Evolutionary conservation across 2,888 invertebrate species (phyloP).

Genomic region (Andricus curvator): DNA sequence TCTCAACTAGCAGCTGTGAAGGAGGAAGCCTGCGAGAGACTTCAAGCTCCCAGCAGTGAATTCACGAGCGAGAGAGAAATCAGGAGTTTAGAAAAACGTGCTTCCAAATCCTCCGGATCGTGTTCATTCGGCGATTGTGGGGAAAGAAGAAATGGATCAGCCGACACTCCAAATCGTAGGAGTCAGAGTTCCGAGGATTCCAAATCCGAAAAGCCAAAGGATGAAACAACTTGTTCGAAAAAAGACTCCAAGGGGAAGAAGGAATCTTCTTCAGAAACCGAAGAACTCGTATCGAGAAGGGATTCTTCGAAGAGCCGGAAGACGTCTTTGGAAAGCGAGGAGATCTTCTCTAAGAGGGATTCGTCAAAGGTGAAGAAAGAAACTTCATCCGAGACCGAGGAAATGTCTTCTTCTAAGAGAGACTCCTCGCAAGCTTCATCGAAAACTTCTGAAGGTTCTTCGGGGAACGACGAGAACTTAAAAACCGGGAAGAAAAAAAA

Average conservation of each 20-base stretch:
- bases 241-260: constrained; percentile 32
- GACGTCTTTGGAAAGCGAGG: constrained; percentile 64
- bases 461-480: constrained; percentile 69
- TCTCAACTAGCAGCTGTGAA: not conserved
- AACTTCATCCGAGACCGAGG: not conserved
- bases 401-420: constrained; percentile 28
- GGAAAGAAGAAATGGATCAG: constrained; percentile 46
- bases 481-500: constrained; percentile 56
- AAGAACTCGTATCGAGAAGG: constrained; percentile 52
- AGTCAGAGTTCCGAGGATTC: not conserved
- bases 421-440: constrained; percentile 41
- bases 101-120: constrained; percentile 2
- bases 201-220: not conserved
- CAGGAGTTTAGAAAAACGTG: not conserved
- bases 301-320: constrained; percentile 54
- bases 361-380: constrained; percentile 43
- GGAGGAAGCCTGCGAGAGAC: constrained; percentile 23
- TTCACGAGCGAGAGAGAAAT: not conserved
- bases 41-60: not conserved
- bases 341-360: constrained; percentile 55
- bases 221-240: not conserved
- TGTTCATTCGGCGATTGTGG: not conserved
- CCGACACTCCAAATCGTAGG: not conserved
- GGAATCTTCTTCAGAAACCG: constrained; percentile 37
- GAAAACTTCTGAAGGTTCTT: constrained; percentile 57